Percentiles rank a stretch among this genome's conserved stretches.
These are phyloP conservation scores for Gallinago undulata DNA, from an alignment of 2,113 vertebrate species.

Conservation along the genomic window DNA sequence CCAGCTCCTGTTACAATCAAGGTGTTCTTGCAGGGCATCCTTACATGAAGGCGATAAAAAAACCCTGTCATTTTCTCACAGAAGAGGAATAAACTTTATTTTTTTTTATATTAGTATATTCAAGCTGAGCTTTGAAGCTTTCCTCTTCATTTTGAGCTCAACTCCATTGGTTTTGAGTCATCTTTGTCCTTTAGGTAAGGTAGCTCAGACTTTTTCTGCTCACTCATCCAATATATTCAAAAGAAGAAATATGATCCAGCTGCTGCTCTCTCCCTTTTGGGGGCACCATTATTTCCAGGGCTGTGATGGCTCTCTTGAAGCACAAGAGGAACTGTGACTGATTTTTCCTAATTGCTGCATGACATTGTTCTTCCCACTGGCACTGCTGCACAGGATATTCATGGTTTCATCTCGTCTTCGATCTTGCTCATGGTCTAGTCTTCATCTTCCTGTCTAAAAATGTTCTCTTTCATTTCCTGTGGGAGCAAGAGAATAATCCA, in stretches of 20 bases:
- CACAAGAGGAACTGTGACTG: neutral
- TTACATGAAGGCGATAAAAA: neutral
- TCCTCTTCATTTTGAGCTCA: neutral
- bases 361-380: accelerated
- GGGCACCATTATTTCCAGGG: neutral
- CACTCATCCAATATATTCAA: neutral
- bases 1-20: neutral
- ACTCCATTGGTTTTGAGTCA: neutral
- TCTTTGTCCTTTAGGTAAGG: neutral
- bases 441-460: neutral
- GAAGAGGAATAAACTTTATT: neutral
- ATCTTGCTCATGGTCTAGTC: neutral
- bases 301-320: neutral
- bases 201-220: neutral
- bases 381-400: neutral
- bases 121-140: neutral
- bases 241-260: neutral
- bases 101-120: neutral
- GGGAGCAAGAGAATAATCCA: neutral
- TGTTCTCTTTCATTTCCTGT: slow-evolving; percentile 50
- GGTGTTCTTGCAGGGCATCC: neutral
- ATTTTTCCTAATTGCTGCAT: neutral
- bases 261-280: neutral
- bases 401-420: neutral
- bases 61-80: neutral